These are phyloP conservation scores for Tenualosa thibaudeaui DNA, from an alignment of 2,797 vertebrate species.

Conservation along the genomic window DNA sequence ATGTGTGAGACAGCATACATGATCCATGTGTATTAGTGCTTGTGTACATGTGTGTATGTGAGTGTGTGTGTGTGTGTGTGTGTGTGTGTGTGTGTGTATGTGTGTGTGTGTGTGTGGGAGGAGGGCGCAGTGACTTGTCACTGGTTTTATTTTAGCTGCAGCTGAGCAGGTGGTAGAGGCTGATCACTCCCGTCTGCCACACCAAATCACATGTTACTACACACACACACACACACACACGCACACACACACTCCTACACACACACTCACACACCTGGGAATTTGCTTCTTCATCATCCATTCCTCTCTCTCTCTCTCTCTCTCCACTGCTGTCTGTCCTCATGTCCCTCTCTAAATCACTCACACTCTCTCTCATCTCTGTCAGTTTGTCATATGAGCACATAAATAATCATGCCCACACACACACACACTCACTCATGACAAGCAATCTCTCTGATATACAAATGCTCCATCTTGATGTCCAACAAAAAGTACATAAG, in stretches of 20 bases:
- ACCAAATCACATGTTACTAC: conserved; percentile 27
- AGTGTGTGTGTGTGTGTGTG: background rate
- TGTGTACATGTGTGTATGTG: background rate
- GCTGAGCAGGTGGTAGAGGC: conserved; percentile 12
- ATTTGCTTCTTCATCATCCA: conserved; percentile 1
- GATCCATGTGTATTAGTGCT: background rate
- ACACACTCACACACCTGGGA: conserved; percentile 26
- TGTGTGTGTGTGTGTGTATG: background rate
- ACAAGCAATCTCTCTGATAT: background rate
- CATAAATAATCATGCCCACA: conserved; percentile 34
- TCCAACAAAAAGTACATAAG: background rate
- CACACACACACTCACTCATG: background rate
- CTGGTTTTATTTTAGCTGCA: conserved; percentile 15
- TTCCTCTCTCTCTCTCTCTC: background rate
- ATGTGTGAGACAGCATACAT: no score
- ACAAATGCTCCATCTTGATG: background rate
- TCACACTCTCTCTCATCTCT: background rate
- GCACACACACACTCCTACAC: background rate
- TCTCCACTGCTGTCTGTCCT: background rate
- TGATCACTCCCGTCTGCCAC: conserved; percentile 24
- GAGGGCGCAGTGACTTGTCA: conserved; percentile 18
- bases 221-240: background rate
- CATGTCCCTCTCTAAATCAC: background rate
- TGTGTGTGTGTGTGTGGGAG: background rate
- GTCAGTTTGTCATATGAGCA: background rate